Evolutionary conservation across 2,888 invertebrate genomes (phyloP).

Genomic region (Sesia bembeciformis): DNA sequence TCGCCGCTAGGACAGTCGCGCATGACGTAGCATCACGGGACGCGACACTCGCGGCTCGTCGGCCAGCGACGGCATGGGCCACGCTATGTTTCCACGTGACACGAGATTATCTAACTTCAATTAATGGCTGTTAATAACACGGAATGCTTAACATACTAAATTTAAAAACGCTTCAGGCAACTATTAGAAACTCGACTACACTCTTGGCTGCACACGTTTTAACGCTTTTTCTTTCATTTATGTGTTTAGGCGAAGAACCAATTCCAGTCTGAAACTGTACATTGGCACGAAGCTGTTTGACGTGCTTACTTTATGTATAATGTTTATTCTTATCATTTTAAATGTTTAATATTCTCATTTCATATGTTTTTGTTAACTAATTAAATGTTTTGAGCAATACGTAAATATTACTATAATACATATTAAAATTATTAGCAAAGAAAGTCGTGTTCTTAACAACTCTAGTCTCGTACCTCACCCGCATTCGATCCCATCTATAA

Average conservation of each 20-base stretch:
- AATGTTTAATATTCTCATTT: constrained; percentile 58
- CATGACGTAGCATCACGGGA: not conserved
- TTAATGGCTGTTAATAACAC: constrained; percentile 68
- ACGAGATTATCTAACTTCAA: constrained; percentile 39
- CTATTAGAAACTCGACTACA: constrained; percentile 70
- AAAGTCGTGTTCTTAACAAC: too few species aligned
- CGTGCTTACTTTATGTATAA: constrained; percentile 70
- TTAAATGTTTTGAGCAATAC: constrained; percentile 20
- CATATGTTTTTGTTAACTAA: constrained; percentile 28
- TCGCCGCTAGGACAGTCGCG: constrained; percentile 40
- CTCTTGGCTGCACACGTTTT: constrained; percentile 71
- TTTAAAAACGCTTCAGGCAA: constrained; percentile 63
- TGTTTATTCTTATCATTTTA: constrained; percentile 53
- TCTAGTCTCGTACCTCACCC: too few species aligned
- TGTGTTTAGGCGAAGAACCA: constrained; percentile 62
- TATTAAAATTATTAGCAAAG: too few species aligned
- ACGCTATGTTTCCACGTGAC: constrained; percentile 34
- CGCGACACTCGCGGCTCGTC: not conserved
- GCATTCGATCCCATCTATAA: too few species aligned
- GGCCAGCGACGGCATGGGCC: constrained; percentile 39
- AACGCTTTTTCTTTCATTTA: constrained; percentile 69
- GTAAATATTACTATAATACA: too few species aligned
- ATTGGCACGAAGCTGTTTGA: constrained; percentile 72
- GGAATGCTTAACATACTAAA: constrained; percentile 66
- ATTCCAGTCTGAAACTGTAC: constrained; percentile 55